Conservation (phyloP, 2,113 vertebrate species). For the Pelmatolapia mariae region DNA sequence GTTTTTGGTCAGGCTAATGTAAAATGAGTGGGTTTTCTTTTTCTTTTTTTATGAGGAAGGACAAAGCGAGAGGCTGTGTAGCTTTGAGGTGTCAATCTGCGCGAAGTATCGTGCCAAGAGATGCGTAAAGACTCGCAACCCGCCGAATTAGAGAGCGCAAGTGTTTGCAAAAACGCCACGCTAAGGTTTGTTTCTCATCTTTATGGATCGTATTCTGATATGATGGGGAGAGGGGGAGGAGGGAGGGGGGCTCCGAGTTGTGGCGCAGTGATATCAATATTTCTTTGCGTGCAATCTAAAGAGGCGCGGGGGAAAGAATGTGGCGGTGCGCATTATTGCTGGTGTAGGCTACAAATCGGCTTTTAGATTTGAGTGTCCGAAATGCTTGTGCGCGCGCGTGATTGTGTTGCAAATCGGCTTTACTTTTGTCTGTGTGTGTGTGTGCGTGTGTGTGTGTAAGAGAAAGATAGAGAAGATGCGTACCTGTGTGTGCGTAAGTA, state of each 20-base stretch:
- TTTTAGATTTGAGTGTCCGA: constrained; percentile 24
- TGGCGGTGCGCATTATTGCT: constrained; percentile 37
- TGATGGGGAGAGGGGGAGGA: background rate
- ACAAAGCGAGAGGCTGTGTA: constrained; percentile 36
- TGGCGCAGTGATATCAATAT: constrained; percentile 57
- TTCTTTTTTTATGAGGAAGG: constrained; percentile 38
- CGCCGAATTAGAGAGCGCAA: background rate
- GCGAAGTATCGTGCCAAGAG: constrained; percentile 20
- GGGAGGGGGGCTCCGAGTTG: background rate
- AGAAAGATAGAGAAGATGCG: background rate
- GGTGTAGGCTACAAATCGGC: constrained; percentile 48
- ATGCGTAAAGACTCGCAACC: constrained; percentile 47
- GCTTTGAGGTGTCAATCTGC: constrained; percentile 37
- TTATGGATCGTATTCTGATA: background rate
- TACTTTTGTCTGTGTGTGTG: background rate
- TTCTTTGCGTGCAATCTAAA: constrained; percentile 17
- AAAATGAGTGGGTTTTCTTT: background rate
- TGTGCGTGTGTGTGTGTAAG: background rate
- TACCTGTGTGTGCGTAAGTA: background rate
- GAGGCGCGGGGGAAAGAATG: constrained; percentile 14
- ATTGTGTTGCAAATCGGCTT: constrained; percentile 32
- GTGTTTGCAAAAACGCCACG: background rate
- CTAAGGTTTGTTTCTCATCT: background rate
- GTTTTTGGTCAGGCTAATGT: background rate
- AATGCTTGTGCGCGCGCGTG: background rate